Percentiles rank a stretch among this genome's conserved stretches.
Evolutionary conservation across 2,797 vertebrate genomes (phyloP).

Genomic region (Naso thynnoides): DNA sequence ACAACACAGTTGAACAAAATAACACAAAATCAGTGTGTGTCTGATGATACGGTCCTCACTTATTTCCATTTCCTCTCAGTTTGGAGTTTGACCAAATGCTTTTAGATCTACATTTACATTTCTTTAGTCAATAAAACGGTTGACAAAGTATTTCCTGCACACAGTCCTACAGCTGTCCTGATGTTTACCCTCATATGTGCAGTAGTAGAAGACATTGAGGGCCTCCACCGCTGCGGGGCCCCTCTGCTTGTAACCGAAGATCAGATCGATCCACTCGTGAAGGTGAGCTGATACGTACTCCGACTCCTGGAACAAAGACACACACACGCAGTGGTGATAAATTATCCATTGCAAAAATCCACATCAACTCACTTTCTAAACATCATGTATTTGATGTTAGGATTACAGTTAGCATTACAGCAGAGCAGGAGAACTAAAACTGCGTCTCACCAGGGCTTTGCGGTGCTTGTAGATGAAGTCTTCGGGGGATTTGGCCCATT

Average conservation of each 20-base stretch:
- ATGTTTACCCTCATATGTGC: conserved; percentile 83
- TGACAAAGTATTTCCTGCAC: neutral
- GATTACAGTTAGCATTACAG: too few relatives aligned
- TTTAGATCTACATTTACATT: neutral
- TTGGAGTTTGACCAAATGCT: too few relatives aligned
- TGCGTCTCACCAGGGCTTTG: conserved; percentile 92
- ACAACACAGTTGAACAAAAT: neutral
- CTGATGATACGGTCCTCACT: neutral
- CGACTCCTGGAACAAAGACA: conserved; percentile 86
- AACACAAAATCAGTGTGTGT: neutral
- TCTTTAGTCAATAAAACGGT: too few relatives aligned
- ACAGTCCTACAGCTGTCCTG: neutral
- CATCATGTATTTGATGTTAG: too few relatives aligned
- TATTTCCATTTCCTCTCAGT: neutral
- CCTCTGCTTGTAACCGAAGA: conserved; percentile 96
- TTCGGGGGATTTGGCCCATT: conserved; percentile 95
- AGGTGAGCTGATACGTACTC: conserved; percentile 95
- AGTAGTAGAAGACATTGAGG: conserved; percentile 97
- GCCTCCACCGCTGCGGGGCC: conserved; percentile 94
- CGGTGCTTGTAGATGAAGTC: conserved; percentile 98
- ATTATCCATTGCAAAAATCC: neutral
- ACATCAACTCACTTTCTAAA: too few relatives aligned
- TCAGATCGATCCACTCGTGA: conserved; percentile 97
- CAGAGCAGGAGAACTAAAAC: conserved; percentile 4
- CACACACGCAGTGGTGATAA: neutral